phyloP scores from a whole-genome alignment of 2,113 vertebrate species.

The Mystacornis crossleyi region DNA sequence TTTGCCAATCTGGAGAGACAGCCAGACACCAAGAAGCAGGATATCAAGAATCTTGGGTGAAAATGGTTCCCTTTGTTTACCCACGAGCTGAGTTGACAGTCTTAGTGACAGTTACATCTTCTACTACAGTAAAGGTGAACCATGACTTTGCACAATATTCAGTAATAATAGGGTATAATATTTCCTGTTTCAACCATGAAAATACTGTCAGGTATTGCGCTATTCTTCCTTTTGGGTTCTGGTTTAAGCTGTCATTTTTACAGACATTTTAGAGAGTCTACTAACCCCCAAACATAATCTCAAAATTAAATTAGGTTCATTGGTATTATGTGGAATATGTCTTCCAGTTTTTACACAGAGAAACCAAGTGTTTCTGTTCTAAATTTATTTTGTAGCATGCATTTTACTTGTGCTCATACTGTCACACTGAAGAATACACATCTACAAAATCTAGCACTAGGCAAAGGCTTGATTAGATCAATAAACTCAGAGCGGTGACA shows the following conservation, averaged over 20 bases:
- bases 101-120: not conserved
- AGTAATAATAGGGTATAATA: not conserved
- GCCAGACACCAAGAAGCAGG: not conserved
- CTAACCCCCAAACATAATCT: not conserved
- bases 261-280: not conserved
- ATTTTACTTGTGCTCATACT: not conserved
- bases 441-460: not conserved
- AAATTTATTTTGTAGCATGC: not conserved
- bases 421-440: not conserved
- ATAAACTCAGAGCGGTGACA: not conserved
- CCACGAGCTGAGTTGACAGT: not conserved
- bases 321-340: not conserved
- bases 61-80: not conserved
- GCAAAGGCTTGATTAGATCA: not conserved
- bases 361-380: not conserved
- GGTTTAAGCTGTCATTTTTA: not conserved
- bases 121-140: not conserved
- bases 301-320: not conserved
- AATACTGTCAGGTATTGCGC: not conserved
- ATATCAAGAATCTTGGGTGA: not conserved
- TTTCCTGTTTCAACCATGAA: not conserved
- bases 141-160: not conserved
- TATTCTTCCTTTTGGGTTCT: not conserved
- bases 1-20: not conserved
- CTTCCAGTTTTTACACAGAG: not conserved